phyloP scores from a whole-genome alignment of 2,888 invertebrate genomes.

The Noctua fimbriata region DNA sequence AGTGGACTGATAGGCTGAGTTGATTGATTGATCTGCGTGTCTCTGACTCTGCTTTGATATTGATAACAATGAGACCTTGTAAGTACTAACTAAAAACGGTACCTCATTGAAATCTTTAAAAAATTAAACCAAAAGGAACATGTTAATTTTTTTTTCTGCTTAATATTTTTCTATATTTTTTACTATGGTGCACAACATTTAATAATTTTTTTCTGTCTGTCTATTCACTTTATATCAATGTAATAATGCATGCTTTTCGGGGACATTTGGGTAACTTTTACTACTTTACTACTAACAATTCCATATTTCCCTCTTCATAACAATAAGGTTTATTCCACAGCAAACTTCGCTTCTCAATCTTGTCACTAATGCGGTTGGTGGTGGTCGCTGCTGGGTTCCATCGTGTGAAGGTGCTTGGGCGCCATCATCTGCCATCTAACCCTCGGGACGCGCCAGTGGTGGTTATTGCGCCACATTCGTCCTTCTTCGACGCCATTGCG shows the following conservation, averaged over 20 bases:
- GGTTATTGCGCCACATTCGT: conserved; percentile 97
- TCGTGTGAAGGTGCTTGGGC: conserved; percentile 94
- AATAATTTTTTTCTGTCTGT: neutral
- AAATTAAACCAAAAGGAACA: neutral
- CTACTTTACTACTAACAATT: conserved; percentile 13
- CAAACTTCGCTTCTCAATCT: conserved; percentile 92
- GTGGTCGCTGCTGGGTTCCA: conserved; percentile 96
- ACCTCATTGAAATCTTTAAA: neutral
- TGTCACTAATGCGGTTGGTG: conserved; percentile 93
- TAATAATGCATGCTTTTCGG: conserved; percentile 31
- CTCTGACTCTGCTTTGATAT: neutral
- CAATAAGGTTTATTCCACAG: conserved; percentile 82
- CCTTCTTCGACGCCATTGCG: conserved; percentile 96
- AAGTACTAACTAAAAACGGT: neutral
- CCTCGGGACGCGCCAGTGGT: conserved; percentile 95
- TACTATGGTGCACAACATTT: neutral
- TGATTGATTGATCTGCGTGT: neutral
- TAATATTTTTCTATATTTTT: neutral
- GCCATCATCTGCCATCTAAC: conserved; percentile 84
- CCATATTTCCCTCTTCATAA: conserved; percentile 38
- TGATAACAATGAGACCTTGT: neutral
- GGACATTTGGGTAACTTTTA: conserved; percentile 3
- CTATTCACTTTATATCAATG: neutral
- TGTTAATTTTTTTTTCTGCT: neutral
- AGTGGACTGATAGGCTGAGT: neutral